Base-by-base conservation (phyloP, 2,888 invertebrate genomes). In the Nymphalis polychloros region DNA sequence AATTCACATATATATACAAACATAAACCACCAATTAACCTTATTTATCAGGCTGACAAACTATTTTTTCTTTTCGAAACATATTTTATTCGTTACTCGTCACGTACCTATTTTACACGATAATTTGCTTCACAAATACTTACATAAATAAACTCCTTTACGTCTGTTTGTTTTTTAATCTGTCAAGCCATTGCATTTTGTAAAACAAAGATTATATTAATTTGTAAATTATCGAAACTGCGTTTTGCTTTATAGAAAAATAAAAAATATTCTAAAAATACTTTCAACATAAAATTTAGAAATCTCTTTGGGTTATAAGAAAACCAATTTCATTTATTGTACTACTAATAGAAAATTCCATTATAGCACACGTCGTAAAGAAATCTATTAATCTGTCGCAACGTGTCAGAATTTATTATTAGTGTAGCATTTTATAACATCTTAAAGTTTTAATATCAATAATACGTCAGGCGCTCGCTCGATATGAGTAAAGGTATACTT, bases 391-490 rank as follows among this genome's bases (percentile, higher is more conserved):
- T 68, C 46, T 49, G 17, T 20, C 20, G 46, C 50, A 59, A 50
- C 8, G 23, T n/a, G 61, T n/a, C 41, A 19, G n/a, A 53, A 41
- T 67, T 48, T 57, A 41, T 49, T 57, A 49, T 35, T 20, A 57
- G 50, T 20, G 19, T 52, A 47, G 19, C 46, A 5, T 60, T 46
- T 67, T 50, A 63, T 23, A 19, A 13, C 62, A 17, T 17, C 19
- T n/a, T 53, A 52, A 66, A 48, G 53, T 66, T 66, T 61, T 65
- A 52, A 66, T 53, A 35, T 35, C 31, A 53, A 53, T 35, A 55
- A 53, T 55, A 23, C 35, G 5, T n/a, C 8, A 27, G 41, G 41
- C 41, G 41, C 41, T 4, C 13, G 41, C 10, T 41, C 13, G 41
- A 10, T 41, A 13, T 13, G 13, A 41, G 13, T 41, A 41, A 27